Evolutionary conservation across 2,888 invertebrate species (phyloP), one percentile per base, ranked within the genome.

Genomic region (Cyclophora punctaria): DNA sequence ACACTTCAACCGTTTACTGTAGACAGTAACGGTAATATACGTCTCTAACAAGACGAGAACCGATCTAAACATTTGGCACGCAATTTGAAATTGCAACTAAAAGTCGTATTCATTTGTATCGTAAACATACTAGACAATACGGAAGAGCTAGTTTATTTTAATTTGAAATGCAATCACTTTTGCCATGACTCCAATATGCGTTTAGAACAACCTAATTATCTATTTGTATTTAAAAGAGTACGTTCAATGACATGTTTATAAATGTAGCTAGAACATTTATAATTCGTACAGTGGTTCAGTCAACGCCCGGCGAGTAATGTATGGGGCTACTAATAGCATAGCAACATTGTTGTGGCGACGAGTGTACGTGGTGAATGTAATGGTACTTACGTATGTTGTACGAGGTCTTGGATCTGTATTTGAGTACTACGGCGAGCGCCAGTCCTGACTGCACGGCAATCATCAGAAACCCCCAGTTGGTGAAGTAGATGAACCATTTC

Each of bases 401-500:
- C 35, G 63, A 60, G 57, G 78, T 79, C 52, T 79, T 72, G 40
- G 67, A 59, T 56, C 78, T 69, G 72, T 86, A 90, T 35, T 84
- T 78, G 50, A 85, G 83, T 1, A 91, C 90, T 0, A 92, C 80
- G 2, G 77, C 69, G 0, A 89, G 76, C 0, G 89, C 91, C 1
- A 93, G 66, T 0, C 90, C 69, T 0, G 93, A 82, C 66, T 94
- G 93, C 2, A 89, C 50, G 0, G 87, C 78, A 54, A 92, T 91
- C 45, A 91, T 60, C 5, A 90, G 67, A 67, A 90, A 90, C 41
- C 93, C 93, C 93, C 94, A 94, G 74, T 94, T 93, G 6, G 94
- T 94, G 64, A 94, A 89, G 73, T 92, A 94, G 57, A 93, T 93
- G 51, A 91, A 89, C 93, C 93, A 94, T 65, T 92, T 92, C 57